Evolutionary conservation across 2,888 invertebrate species (phyloP).

Genomic region (Cosmia pyralina): DNA sequence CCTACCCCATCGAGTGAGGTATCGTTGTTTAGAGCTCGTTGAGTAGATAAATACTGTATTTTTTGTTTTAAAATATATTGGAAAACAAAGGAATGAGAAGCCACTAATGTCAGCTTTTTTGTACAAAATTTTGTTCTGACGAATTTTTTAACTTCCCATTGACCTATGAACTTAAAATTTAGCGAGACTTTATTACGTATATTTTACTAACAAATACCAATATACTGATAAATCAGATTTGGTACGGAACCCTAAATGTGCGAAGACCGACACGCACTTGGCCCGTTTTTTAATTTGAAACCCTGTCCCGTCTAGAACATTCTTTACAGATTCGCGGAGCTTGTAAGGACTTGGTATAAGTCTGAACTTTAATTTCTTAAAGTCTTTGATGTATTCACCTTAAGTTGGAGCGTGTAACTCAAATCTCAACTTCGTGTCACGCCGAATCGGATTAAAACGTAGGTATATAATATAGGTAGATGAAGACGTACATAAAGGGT

Average conservation of each 20-base stretch:
- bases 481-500: slow-evolving; percentile 18
- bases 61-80: no score
- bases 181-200: no score
- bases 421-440: slow-evolving; percentile 38
- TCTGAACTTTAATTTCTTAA: slow-evolving; percentile 15
- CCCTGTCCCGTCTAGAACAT: slow-evolving; percentile 37
- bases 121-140: no score
- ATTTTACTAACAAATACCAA: no score
- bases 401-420: slow-evolving; percentile 24
- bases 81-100: no score
- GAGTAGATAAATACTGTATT: no score
- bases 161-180: no score
- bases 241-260: background rate
- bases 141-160: no score
- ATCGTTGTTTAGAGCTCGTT: no score
- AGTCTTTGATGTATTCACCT: slow-evolving; percentile 44
- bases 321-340: slow-evolving; percentile 29
- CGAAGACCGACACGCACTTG: background rate
- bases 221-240: no score
- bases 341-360: slow-evolving; percentile 25
- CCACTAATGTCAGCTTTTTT: no score
- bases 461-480: slow-evolving; percentile 19
- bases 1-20: no score
- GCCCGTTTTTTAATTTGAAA: slow-evolving; percentile 28
- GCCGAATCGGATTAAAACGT: slow-evolving; percentile 50